Percentiles rank a stretch among this genome's conserved stretches.
Conservation (phyloP, 2,797 vertebrate genomes). For the Hipposideros larvatus region DNA sequence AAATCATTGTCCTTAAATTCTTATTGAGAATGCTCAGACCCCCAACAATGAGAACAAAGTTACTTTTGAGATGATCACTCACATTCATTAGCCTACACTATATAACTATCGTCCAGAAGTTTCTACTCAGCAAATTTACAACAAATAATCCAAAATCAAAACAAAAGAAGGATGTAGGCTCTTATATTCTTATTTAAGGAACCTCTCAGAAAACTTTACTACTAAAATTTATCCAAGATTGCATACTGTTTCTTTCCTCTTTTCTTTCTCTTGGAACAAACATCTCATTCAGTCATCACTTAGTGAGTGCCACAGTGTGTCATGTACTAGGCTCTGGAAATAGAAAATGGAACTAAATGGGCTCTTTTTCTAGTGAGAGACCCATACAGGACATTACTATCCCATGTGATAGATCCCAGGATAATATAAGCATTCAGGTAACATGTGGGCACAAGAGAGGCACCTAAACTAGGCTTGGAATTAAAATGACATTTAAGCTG, state of each 20-base stretch:
- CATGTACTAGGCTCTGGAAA: neutral
- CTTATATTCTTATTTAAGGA: constrained; percentile 37
- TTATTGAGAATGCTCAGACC: neutral
- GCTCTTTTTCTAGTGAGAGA: neutral
- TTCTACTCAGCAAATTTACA: neutral
- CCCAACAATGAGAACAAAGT: neutral
- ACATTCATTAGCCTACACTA: neutral
- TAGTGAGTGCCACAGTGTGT: neutral
- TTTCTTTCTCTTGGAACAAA: constrained; percentile 33
- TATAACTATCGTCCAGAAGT: neutral
- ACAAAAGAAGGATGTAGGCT: neutral
- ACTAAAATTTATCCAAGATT: constrained; percentile 5
- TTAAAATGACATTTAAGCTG: neutral
- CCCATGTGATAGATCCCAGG: neutral
- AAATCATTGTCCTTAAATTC: neutral
- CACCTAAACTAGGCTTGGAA: neutral
- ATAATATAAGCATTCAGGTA: neutral
- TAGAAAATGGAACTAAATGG: neutral
- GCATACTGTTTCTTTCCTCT: constrained; percentile 4
- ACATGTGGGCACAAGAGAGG: neutral
- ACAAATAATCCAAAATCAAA: neutral
- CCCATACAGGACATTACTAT: neutral
- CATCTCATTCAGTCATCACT: neutral
- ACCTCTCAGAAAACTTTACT: neutral
- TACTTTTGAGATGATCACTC: neutral